Evolutionary conservation across 2,113 vertebrate species (phyloP), one percentile per base, ranked within the genome.

Genomic region (Uria aalge): DNA sequence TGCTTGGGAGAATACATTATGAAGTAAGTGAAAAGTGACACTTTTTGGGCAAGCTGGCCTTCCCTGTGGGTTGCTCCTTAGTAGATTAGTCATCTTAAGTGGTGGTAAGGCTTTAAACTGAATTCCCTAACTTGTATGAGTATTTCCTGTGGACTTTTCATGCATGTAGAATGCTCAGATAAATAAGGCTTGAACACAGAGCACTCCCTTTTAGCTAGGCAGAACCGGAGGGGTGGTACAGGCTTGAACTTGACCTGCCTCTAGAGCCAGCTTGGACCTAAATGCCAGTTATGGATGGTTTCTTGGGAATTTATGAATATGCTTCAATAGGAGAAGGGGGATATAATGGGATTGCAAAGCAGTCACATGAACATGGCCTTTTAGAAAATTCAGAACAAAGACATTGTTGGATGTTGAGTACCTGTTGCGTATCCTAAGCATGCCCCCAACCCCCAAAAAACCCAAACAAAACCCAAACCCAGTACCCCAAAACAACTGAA

Each of bases 1-100:
- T 98, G 97, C 96, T 74, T 99, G 94, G 99, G 99, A 52, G 92
- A 88, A 15, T 98, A 98, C 71, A 97, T 99, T 86, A 96, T 92
- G 92, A 98, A 98, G 99, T 99, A 97, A 98, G 98, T 98, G 92
- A 68, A 36, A 75, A 41, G 19, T 64, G 50, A 15, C 26, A n/a
- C 30, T 66, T 11, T 4, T 3, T 52, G 67, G 68, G 41, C 34
- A 27, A 32, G 36, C 9, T 89, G 57, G 10, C 50, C 16, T 88
- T 53, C 41, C 18, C 32, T 23, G 21, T 50, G 9, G 1, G 12
- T 92, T 52, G 17, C 43, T 36, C 9, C 6, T 76, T 60, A 41
- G 9, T 7, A 19, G 24, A 19, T 59, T 9, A 57, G 66, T 48
- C 17, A 9, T 73, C 40, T 82, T 48, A 62, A 82, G 32, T 43